These are phyloP conservation scores for Coccyzus lansbergi DNA, from an alignment of 2,797 vertebrate species.

Conservation along the genomic window DNA sequence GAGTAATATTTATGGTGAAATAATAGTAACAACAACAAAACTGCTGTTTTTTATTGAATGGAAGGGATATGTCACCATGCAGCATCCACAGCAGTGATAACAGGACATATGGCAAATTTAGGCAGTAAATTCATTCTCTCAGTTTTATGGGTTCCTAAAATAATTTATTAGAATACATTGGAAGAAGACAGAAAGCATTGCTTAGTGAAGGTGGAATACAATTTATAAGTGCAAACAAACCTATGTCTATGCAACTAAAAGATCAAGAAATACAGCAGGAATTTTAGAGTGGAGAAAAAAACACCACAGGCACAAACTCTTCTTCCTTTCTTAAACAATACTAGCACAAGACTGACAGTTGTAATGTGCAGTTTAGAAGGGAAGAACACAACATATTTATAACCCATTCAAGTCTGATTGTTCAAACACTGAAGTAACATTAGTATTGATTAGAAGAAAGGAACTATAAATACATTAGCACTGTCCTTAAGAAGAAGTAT, in stretches of 20 bases:
- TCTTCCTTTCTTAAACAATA: neutral
- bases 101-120: neutral
- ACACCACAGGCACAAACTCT: neutral
- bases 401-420: neutral
- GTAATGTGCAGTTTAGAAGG: neutral
- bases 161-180: neutral
- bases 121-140: neutral
- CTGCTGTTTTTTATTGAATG: neutral
- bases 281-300: neutral
- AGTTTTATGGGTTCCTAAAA: neutral
- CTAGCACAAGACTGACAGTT: neutral
- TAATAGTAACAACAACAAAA: neutral
- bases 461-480: neutral
- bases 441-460: conserved; percentile 11
- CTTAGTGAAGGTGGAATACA: neutral
- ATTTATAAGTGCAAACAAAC: neutral
- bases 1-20: neutral
- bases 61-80: neutral
- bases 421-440: neutral
- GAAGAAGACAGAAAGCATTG: neutral
- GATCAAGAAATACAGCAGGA: neutral
- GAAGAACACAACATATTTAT: neutral
- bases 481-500: conserved; percentile 1
- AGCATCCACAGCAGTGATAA: neutral
- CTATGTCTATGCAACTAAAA: neutral